phyloP scores from a whole-genome alignment of 92 coral and sea anemone species.

The Bergia puertoricense region DNA sequence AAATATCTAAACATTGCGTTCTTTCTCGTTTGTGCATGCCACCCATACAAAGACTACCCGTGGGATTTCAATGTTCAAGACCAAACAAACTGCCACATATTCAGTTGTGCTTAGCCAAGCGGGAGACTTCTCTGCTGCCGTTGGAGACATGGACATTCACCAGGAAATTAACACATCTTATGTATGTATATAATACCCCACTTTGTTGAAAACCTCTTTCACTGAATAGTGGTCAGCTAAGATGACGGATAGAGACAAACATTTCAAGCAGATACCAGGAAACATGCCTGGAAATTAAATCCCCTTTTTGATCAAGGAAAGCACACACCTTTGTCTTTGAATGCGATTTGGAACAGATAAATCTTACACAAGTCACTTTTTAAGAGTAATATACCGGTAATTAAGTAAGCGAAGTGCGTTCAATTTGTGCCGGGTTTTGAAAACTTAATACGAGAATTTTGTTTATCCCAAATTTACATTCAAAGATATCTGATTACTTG shows the following conservation, averaged over 20 bases:
- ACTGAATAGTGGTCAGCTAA: neutral
- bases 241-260: neutral
- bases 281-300: neutral
- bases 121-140: slow-evolving; percentile 86
- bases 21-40: neutral
- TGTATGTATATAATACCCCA: slow-evolving; percentile 48
- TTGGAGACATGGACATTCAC: slow-evolving; percentile 95
- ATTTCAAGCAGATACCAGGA: neutral
- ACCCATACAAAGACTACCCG: slow-evolving; percentile 63
- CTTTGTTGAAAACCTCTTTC: neutral
- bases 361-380: no score
- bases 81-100: slow-evolving; percentile 90
- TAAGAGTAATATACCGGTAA: no score
- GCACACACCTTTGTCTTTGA: no score
- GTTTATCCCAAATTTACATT: no score
- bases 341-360: no score
- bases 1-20: neutral
- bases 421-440: no score
- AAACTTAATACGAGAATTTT: no score
- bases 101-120: slow-evolving; percentile 82
- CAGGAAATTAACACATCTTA: slow-evolving; percentile 71
- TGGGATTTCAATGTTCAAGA: slow-evolving; percentile 86
- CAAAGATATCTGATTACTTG: no score
- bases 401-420: no score
- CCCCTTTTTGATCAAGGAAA: neutral